phyloP scores from a whole-genome alignment of 2,888 invertebrate species.

The Amphipoea oculea region DNA sequence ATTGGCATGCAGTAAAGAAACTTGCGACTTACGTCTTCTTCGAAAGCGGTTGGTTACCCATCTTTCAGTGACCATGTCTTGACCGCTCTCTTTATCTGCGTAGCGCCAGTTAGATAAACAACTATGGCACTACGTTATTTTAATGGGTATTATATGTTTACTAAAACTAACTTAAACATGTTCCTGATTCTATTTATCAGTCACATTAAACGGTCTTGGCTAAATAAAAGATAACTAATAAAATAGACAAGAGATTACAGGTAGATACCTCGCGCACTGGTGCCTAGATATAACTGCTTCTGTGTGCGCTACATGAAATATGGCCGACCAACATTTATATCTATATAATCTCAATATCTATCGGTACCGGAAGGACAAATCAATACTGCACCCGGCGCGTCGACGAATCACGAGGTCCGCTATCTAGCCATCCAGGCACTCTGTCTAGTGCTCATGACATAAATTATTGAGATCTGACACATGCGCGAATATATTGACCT shows the following conservation, averaged over 20 bases:
- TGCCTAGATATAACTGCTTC: conserved; percentile 30
- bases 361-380: conserved; percentile 19
- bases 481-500: conserved; percentile 67
- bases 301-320: conserved; percentile 15
- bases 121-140: not conserved
- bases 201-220: not conserved
- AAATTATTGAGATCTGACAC: conserved; percentile 58
- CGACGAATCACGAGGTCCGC: not conserved
- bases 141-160: not conserved
- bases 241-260: not conserved
- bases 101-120: not conserved
- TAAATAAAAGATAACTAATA: conserved; percentile 3
- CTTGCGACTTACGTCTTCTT: conserved; percentile 14
- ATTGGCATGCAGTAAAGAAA: not conserved
- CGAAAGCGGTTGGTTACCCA: not conserved
- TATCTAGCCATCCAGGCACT: conserved; percentile 41
- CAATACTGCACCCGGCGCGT: conserved; percentile 38
- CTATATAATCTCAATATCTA: conserved; percentile 3
- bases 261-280: not conserved
- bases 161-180: not conserved
- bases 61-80: not conserved
- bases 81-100: not conserved
- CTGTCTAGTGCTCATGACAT: conserved; percentile 49
- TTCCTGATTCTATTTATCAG: not conserved
- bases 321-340: not conserved